Conservation (phyloP, 2,888 invertebrate species). For the Drosophila suboccidentalis region DNA sequence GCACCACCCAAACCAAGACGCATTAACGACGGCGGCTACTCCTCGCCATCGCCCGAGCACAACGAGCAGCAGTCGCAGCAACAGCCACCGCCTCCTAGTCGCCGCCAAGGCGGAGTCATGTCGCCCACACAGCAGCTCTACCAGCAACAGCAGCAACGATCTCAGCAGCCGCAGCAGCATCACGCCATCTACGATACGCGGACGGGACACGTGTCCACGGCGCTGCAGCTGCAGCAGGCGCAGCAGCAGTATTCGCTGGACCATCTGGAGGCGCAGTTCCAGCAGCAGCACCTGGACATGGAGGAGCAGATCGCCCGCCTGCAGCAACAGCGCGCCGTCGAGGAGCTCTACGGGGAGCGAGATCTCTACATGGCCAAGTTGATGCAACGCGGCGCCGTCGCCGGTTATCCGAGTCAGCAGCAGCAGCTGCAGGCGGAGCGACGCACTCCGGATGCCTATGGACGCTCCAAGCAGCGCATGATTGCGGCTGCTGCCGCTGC, state of each 20-base stretch:
- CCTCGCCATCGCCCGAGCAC: conserved; percentile 91
- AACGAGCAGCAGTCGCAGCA: conserved; percentile 67
- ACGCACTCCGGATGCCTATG: conserved; percentile 93
- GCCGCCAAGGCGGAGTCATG: conserved; percentile 75
- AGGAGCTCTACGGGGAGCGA: conserved; percentile 84
- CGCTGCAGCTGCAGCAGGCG: conserved; percentile 82
- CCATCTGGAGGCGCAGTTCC: conserved; percentile 79
- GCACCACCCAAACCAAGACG: conserved; percentile 95
- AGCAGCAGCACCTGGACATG: conserved; percentile 83
- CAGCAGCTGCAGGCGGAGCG: conserved; percentile 87
- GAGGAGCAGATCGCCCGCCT: conserved; percentile 78
- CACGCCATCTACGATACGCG: conserved; percentile 87
- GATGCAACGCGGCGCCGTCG: conserved; percentile 82
- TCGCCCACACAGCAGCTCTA: conserved; percentile 82
- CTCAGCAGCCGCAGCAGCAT: conserved; percentile 85
- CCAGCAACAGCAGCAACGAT: conserved; percentile 83
- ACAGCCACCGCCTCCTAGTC: conserved; percentile 70
- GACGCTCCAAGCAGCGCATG: conserved; percentile 87
- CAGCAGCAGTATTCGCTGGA: conserved; percentile 81
- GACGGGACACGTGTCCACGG: conserved; percentile 85
- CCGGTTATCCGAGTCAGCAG: conserved; percentile 66
- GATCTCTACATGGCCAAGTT: conserved; percentile 85
- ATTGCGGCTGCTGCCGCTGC: conserved; percentile 83
- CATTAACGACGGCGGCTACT: conserved; percentile 91
- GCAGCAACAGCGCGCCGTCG: conserved; percentile 78